phyloP scores from a whole-genome alignment of 2,888 invertebrate genomes.

The Caenorhabditis wallacei region DNA sequence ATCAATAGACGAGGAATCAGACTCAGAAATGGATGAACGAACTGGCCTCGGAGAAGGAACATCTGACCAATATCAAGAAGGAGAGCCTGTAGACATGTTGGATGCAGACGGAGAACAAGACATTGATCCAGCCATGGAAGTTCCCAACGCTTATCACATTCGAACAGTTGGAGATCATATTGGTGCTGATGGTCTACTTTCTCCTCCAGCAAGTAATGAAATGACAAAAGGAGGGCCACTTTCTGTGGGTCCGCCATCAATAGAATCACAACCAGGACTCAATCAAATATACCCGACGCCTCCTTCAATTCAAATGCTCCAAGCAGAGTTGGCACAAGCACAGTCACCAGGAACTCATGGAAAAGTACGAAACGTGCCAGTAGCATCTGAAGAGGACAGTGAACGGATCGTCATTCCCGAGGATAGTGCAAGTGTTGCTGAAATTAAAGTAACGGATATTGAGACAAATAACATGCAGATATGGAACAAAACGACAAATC shows the following conservation, averaged over 20 bases:
- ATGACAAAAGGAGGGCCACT: slow-evolving; percentile 67
- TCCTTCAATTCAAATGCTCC: slow-evolving; percentile 75
- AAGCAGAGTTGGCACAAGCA: slow-evolving; percentile 33
- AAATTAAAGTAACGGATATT: slow-evolving; percentile 34
- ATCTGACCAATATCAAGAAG: slow-evolving; percentile 30
- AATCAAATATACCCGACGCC: slow-evolving; percentile 82
- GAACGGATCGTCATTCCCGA: slow-evolving; percentile 43
- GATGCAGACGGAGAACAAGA: not conserved
- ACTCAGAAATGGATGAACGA: slow-evolving; percentile 18
- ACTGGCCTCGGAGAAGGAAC: slow-evolving; percentile 61
- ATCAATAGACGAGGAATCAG: slow-evolving; percentile 37
- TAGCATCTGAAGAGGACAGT: slow-evolving; percentile 18
- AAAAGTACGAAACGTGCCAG: not conserved
- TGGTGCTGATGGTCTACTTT: slow-evolving; percentile 71
- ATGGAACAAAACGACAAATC: slow-evolving; percentile 18
- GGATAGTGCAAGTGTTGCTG: slow-evolving; percentile 20
- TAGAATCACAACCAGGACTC: slow-evolving; percentile 69
- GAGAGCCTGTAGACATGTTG: slow-evolving; percentile 31
- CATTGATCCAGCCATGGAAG: slow-evolving; percentile 5
- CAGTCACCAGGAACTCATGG: slow-evolving; percentile 40
- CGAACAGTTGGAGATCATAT: slow-evolving; percentile 44
- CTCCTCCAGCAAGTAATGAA: slow-evolving; percentile 81
- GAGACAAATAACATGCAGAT: slow-evolving; percentile 49
- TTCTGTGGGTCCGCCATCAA: slow-evolving; percentile 70
- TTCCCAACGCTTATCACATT: slow-evolving; percentile 1